A percentile compares a stretch with the other conserved stretches of the same genome.
phyloP scores from a whole-genome alignment of 1,140 invertebrate species.

The Sycophila sp. region DNA sequence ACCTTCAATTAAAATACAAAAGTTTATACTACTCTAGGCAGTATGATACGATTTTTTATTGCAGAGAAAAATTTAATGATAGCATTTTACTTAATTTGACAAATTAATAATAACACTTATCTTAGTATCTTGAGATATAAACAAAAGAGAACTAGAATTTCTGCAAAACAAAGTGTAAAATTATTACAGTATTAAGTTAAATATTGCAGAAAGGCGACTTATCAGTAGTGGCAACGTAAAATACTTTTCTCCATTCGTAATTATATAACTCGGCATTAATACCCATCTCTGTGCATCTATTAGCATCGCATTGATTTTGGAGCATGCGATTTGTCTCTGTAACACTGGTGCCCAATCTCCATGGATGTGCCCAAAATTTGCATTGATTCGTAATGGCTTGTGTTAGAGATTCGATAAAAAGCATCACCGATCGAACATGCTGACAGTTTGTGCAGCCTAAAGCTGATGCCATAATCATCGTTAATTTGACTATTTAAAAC shows the following conservation, averaged over 20 bases:
- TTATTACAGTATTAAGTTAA: too few species aligned
- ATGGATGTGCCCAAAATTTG: background rate
- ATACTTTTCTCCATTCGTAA: background rate
- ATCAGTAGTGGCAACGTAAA: background rate
- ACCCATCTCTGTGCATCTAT: conserved; percentile 49
- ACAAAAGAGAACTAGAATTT: too few species aligned
- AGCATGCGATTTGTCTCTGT: conserved; percentile 12
- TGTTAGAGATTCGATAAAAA: background rate
- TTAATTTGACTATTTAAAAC: too few species aligned
- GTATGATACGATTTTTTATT: too few species aligned
- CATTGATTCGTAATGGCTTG: background rate
- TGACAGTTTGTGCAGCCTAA: background rate
- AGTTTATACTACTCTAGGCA: too few species aligned
- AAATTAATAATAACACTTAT: too few species aligned
- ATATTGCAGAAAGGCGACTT: background rate
- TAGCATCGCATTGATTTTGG: conserved; percentile 25
- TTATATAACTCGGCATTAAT: conserved; percentile 39
- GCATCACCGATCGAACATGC: background rate
- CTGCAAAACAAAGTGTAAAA: too few species aligned
- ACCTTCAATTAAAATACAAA: too few species aligned
- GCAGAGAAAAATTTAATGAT: too few species aligned
- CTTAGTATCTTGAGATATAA: too few species aligned
- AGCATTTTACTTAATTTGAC: too few species aligned
- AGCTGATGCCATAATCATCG: background rate
- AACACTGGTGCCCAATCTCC: conserved; percentile 53